Evolutionary conservation across 2,888 invertebrate species (phyloP).

Genomic region (Melikaiella ostensackeni): DNA sequence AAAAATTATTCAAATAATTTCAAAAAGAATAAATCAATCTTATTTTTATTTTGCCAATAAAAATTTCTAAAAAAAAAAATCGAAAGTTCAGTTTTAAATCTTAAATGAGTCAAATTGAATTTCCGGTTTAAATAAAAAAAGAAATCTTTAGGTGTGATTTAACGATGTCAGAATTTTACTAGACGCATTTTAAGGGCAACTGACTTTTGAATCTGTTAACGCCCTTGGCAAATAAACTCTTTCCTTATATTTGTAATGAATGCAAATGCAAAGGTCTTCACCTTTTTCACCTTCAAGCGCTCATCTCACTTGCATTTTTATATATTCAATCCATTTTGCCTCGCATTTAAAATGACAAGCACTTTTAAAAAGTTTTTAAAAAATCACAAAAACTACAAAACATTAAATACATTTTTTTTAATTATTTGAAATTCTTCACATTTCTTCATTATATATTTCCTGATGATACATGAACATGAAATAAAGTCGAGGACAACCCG

Average conservation of each 20-base stretch:
- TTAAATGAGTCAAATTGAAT: neutral
- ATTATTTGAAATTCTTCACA: neutral
- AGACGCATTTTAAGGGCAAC: neutral
- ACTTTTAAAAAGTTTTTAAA: neutral
- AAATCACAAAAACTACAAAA: neutral
- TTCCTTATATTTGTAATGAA: conserved; percentile 5
- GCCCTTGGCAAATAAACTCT: neutral
- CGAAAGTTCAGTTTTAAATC: no score
- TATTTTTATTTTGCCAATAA: no score
- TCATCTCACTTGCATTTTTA: conserved; percentile 6
- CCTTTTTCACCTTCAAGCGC: conserved; percentile 6
- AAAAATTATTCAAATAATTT: neutral
- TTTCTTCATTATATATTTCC: neutral
- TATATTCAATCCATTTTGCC: neutral
- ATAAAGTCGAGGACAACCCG: conserved; percentile 26
- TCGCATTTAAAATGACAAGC: neutral
- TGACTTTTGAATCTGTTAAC: neutral
- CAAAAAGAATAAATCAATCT: neutral
- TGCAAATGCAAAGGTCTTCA: neutral
- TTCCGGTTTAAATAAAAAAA: neutral
- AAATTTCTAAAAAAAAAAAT: no score
- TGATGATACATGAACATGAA: conserved; percentile 5
- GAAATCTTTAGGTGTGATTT: neutral
- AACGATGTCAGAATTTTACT: neutral
- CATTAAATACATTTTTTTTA: neutral